These are phyloP conservation scores for Toxotes lorentzi DNA, from an alignment of 2,797 vertebrate species.

Conservation along the genomic window DNA sequence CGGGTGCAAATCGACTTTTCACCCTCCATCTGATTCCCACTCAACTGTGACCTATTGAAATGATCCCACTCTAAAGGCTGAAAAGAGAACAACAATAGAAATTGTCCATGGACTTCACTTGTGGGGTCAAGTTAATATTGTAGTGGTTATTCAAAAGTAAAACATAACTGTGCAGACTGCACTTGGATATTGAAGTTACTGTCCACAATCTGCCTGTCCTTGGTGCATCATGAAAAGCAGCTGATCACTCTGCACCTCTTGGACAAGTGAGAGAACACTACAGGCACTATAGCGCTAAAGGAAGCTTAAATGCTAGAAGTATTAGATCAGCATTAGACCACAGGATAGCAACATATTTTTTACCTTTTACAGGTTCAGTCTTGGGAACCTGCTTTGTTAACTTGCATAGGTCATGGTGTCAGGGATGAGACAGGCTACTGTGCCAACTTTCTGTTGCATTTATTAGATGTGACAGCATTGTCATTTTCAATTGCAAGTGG, in stretches of 20 bases:
- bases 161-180: neutral
- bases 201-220: slow-evolving; percentile 9
- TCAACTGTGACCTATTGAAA: neutral
- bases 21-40: neutral
- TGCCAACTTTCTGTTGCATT: neutral
- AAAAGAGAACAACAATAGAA: neutral
- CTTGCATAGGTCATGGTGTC: slow-evolving; percentile 41
- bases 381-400: slow-evolving; percentile 24
- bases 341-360: slow-evolving; percentile 19
- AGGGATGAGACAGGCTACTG: slow-evolving; percentile 6
- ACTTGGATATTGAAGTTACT: neutral
- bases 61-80: neutral
- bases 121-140: neutral
- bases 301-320: neutral
- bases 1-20: neutral
- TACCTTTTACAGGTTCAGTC: slow-evolving; percentile 27
- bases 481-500: neutral
- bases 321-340: neutral
- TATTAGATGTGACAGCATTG: neutral
- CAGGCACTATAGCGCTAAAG: neutral
- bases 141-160: neutral
- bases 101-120: neutral
- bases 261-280: neutral
- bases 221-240: neutral
- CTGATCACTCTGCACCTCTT: neutral